Evolutionary conservation across 2,888 invertebrate species (phyloP), one percentile per base, ranked within the genome.

Genomic region (Phragmatobia fuliginosa): DNA sequence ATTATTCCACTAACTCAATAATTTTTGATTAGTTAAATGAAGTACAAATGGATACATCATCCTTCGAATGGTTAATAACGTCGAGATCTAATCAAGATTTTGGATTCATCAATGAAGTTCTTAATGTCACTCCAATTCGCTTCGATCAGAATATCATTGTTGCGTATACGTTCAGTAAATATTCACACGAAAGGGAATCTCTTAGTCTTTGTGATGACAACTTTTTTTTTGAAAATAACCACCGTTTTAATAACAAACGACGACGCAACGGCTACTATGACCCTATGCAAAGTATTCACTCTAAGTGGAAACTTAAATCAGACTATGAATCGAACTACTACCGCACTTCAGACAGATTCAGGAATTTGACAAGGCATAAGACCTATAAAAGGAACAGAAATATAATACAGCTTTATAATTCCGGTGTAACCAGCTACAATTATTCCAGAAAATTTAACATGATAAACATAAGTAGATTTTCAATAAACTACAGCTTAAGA

Each of bases 141-240:
- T 95, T 93, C 69, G 94, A 95, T 74, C 93, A 94, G 77, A 92
- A 92, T 62, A 83, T 94, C 10, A 79, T 92, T 3, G 88, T 90
- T 7, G 87, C 87, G 2, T 92, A 89, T 68, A 87, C 91, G 0
- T 75, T 81, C 32, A 68, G 49, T 32, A 79, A 74, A 63, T 66
- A 74, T 11, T 60, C 68, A 32, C 60, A 45, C 18, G 49, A 63
- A 62, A 63, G 14, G 62, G 77, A 63, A 10, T 31, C 60, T 2
- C 41, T 83, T 1, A 83, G 83, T 16, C 52, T 94, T 2, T 94
- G 94, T 66, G 86, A 88, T 38, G 71, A 62, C 0, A 94, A 92
- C 75, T 93, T 94, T 70, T 68, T 77, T 7, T 91, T 94, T 72
- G 85, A 86, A 73, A 75, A 59, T 6, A 77, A 71, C 18, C 75